Evolutionary conservation across 2,113 vertebrate genomes (phyloP), one percentile per base, ranked within the genome.

Genomic region (Bucco capensis): DNA sequence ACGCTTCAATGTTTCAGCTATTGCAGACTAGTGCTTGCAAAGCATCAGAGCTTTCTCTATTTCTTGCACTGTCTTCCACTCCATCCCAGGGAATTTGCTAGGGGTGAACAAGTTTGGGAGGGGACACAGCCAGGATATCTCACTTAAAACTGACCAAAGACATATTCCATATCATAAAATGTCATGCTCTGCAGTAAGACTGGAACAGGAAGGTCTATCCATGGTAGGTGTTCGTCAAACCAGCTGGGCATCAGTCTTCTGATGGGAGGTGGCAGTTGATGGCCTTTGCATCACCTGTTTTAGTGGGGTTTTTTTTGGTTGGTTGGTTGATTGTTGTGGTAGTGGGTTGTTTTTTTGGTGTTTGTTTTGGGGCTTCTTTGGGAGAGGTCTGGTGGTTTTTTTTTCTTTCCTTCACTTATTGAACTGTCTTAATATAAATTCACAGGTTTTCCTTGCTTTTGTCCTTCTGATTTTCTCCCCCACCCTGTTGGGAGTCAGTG

Each of bases 71-170:
- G 8, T 4, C 8, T 9, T 14, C 9, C n/a, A 23, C 8, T 7
- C 25, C 10, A 1, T 6, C 3, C 16, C 0, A 0, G 19, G 3
- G 28, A 24, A 4, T 2, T n/a, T 3, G 14, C 19, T 22, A n/a
- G 10, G 14, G 30, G 12, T 8, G 21, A 15, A 23, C 61, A 25
- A 13, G 5, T 16, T 15, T 44, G 28, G 28, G 25, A 54, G 33
- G 12, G 30, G 7, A 70, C 1, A 1, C 21, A 77, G 35, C 16
- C 25, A 22, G 21, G 22, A 70, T 11, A 46, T 37, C 21, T 31
- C 16, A 14, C 27, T 6, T 2, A 0, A 30, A n/a, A 46, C 0
- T 28, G 19, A 31, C 38, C 31, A 44, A n/a, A 56, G 46, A 19
- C 13, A 40, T 28, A 35, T 8, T 46, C 56, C 44, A 19, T 5